Percentiles rank a stretch among this genome's conserved stretches.
phyloP scores from a whole-genome alignment of 2,113 vertebrate species.

The Thryonomys swinderianus region DNA sequence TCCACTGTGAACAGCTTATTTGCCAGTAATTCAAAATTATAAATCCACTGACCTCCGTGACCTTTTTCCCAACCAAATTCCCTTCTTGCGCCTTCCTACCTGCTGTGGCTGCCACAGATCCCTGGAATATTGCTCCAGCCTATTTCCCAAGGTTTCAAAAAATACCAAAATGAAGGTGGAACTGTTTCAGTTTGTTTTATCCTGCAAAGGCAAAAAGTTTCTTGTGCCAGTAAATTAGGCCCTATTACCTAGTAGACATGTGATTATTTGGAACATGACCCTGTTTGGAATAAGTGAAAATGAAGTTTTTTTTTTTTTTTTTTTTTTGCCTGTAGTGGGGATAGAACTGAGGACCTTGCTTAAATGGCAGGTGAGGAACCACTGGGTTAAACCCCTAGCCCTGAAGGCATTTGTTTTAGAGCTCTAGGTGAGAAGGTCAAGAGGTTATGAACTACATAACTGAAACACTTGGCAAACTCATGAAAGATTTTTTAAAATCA shows the following conservation, averaged over 20 bases:
- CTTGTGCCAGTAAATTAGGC: not conserved
- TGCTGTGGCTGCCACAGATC: not conserved
- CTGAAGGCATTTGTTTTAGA: not conserved
- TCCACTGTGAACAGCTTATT: not conserved
- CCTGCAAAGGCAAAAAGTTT: slow-evolving; percentile 1
- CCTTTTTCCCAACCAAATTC: not conserved
- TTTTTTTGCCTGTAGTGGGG: not conserved
- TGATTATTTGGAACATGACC: not conserved
- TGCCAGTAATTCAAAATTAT: not conserved
- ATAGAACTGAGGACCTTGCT: too few relatives aligned
- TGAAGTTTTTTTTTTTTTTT: slow-evolving; percentile 6
- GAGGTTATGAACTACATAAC: not conserved
- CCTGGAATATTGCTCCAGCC: not conserved
- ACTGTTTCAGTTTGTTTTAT: not conserved
- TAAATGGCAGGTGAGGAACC: too few relatives aligned
- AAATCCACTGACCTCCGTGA: not conserved
- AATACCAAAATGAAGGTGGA: not conserved
- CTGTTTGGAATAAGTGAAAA: not conserved
- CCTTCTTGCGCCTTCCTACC: not conserved
- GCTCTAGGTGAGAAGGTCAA: fast-evolving
- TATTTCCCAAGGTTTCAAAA: slow-evolving; percentile 40
- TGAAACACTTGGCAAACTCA: slow-evolving; percentile 44
- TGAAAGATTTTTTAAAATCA: not conserved
- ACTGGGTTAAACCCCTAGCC: too few relatives aligned
- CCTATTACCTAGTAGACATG: not conserved